Percentiles rank a stretch among this genome's conserved stretches.
Evolutionary conservation across 2,797 vertebrate genomes (phyloP).

Genomic region (Danio kyathit): DNA sequence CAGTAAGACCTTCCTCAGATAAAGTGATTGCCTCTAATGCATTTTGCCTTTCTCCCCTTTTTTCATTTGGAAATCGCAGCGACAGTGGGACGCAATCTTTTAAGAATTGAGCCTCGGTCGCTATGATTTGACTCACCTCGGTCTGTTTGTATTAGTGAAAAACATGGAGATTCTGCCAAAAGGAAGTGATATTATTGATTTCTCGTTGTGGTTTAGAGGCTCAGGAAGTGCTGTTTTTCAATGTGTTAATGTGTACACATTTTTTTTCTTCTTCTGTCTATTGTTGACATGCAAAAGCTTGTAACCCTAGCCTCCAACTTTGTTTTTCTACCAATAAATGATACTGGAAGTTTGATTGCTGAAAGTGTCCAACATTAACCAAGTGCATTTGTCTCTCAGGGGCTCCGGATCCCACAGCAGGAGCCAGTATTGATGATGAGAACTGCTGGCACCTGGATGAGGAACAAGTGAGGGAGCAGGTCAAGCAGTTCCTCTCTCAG

Average conservation of each 20-base stretch:
- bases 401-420: conserved; percentile 95
- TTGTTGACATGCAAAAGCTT: conserved; percentile 4
- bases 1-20: conserved; percentile 49
- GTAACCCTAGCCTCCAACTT: not conserved
- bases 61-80: conserved; percentile 34
- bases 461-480: conserved; percentile 96
- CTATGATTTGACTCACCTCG: conserved; percentile 7
- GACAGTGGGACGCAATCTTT: conserved; percentile 21
- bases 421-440: conserved; percentile 96
- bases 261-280: not conserved
- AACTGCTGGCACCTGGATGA: conserved; percentile 99
- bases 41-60: conserved; percentile 31
- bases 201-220: not conserved
- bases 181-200: conserved; percentile 23
- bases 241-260: not conserved
- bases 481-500: conserved; percentile 97
- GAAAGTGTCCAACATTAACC: conserved; percentile 19
- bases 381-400: conserved; percentile 75
- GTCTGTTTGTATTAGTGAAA: conserved; percentile 11
- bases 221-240: not conserved
- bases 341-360: conserved; percentile 6
- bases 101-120: conserved; percentile 14
- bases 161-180: not conserved
- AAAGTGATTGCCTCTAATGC: conserved; percentile 56
- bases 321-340: conserved; percentile 18